Evolutionary conservation across 2,888 invertebrate genomes (phyloP), one percentile per base, ranked within the genome.

Genomic region (Diabrotica balteata): DNA sequence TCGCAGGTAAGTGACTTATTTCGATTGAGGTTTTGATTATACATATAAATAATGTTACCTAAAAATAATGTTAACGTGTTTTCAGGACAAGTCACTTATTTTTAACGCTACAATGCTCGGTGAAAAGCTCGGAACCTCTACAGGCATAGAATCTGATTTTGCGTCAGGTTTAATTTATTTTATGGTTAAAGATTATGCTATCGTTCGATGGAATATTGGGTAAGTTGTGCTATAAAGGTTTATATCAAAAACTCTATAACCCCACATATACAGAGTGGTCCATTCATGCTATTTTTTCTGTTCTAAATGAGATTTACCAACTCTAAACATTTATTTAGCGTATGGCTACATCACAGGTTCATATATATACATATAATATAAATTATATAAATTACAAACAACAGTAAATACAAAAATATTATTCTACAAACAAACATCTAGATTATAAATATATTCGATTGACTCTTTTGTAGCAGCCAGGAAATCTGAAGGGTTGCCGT

Each of bases 141-240:
- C 78, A 9, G 85, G 84, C 9, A 75, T 86, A 49, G 78, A 82
- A 42, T 77, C 82, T n/a, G 86, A 86, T 76, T 73, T 76, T 7
- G 81, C 80, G 71, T 80, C 80, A 47, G 85, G 85, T 11, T 76
- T 86, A 47, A 82, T 80, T 71, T 86, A 87, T 75, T 86, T 84
- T 72, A 78, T 86, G 72, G 76, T 79, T 7, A 78, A 84, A 46
- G 85, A 86, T 76, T 82, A 80, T 73, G 86, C 83, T 6, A 80
- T 85, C 17, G 81, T 86, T 17, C 81, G 85, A 62, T 86, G 85
- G 86, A 79, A 83, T 72, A 83, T 80, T n/a, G 80, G n/a, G 81
- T 81, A 79, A 75, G 70, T 51, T 60, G 59, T 58, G 59, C 10
- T 9, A 69, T 55, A 8, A 55, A 17, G 17, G 17, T 17, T 55